These are phyloP conservation scores for Rhynchophorus ferrugineus DNA, from an alignment of 1,140 invertebrate species.

Conservation along the genomic window DNA sequence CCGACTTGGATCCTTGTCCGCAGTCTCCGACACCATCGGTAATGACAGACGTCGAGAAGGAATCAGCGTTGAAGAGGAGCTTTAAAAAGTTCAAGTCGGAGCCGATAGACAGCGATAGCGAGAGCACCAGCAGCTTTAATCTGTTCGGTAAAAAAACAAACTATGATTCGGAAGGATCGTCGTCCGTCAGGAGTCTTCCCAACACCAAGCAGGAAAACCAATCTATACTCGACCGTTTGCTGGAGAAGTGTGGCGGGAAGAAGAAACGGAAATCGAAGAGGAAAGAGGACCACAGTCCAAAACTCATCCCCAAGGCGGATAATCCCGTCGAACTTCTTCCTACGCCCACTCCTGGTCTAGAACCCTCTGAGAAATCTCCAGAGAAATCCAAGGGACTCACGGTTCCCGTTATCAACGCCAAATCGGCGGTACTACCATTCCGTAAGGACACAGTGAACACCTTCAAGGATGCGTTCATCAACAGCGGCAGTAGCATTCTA, in stretches of 20 bases:
- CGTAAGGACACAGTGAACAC: slow-evolving; percentile 62
- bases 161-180: slow-evolving; percentile 60
- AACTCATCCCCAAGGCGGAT: slow-evolving; percentile 47
- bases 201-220: slow-evolving; percentile 44
- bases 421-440: slow-evolving; percentile 51
- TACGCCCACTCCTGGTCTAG: slow-evolving; percentile 47
- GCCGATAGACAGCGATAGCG: slow-evolving; percentile 55
- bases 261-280: slow-evolving; percentile 50
- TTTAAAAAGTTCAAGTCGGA: slow-evolving; percentile 39
- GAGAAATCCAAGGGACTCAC: slow-evolving; percentile 45
- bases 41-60: slow-evolving; percentile 40
- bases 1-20: slow-evolving; percentile 62
- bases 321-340: slow-evolving; percentile 54
- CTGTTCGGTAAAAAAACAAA: slow-evolving; percentile 49
- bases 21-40: slow-evolving; percentile 57
- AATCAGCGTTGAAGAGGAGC: slow-evolving; percentile 23
- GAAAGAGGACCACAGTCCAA: slow-evolving; percentile 45
- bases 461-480: slow-evolving; percentile 60
- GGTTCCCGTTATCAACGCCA: slow-evolving; percentile 46
- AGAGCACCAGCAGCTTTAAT: slow-evolving; percentile 58
- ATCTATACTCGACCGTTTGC: slow-evolving; percentile 57
- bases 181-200: slow-evolving; percentile 36
- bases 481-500: slow-evolving; percentile 49
- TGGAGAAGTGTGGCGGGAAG: slow-evolving; percentile 53
- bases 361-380: slow-evolving; percentile 38